Evolutionary conservation across 2,797 vertebrate species (phyloP), one percentile per base, ranked within the genome.

Genomic region (Fistularia commersonii): DNA sequence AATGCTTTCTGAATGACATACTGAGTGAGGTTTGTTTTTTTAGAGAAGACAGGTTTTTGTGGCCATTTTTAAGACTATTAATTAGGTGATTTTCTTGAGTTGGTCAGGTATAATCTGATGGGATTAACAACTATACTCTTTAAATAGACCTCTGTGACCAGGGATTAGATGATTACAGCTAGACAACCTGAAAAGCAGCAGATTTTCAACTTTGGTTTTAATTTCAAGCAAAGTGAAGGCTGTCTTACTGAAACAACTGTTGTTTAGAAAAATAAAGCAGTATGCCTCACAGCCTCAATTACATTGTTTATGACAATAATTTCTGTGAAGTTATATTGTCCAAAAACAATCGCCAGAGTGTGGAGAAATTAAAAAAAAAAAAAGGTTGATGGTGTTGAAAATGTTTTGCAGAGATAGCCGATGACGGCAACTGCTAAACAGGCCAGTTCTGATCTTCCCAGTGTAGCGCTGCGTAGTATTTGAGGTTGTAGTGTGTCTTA

Each of bases 21-120:
- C 23, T 23, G 23, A 23, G 23, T 23, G 23, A 23, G 23, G 23
- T 36, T 36, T 45, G 36, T 57, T 46, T 57, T 69, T 67, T 55
- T 11, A 39, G 40, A 52, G 42, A 51, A 59, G 54, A 55, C 37
- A 0, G 41, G 48, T 45, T 75, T 80, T 71, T 72, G 51, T 48
- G 47, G 33, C 40, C 15, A 41, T 65, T 53, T 7, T 68, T 71
- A 74, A 71, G 45, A 59, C 64, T 47, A 82, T 73, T 85, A 84
- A 88, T 78, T 82, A 61, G 51, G 68, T 75, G 61, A 72, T 81
- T 81, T 70, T 58, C 51, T 57, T 49, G 54, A 65, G 64, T 61
- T 76, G 71, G 51, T 67, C 73, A 75, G 48, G 74, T 82, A 74
- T 84, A 89, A 88, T 89, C 82, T 83, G 71, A 78, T 76, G 57